Percentiles rank a stretch among this genome's conserved stretches.
phyloP scores from a whole-genome alignment of 2,113 vertebrate species.

The Bubo bubo region DNA sequence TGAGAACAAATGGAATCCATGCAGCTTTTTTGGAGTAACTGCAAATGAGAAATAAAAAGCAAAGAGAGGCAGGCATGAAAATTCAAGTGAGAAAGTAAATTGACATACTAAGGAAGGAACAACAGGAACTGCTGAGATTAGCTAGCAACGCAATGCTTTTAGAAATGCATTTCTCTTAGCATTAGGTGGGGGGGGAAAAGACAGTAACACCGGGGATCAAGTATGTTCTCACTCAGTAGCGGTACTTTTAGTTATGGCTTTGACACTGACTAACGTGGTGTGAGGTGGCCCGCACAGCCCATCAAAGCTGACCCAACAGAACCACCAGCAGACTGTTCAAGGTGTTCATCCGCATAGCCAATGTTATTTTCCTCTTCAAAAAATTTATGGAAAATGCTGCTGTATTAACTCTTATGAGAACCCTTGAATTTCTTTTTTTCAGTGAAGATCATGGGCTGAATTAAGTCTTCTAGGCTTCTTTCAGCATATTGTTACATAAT shows the following conservation, averaged over 20 bases:
- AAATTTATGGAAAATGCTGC: not conserved
- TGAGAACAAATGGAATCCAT: not conserved
- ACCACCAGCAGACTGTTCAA: not conserved
- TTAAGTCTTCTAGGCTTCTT: not conserved
- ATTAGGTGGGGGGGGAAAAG: fast-evolving
- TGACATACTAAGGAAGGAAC: not conserved
- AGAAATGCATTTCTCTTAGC: not conserved
- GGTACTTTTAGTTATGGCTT: not conserved
- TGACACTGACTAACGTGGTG: too few species aligned
- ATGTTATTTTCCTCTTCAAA: not conserved
- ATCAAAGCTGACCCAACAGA: not conserved
- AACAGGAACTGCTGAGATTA: not conserved
- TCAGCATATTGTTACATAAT: not conserved
- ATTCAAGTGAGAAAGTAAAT: not conserved
- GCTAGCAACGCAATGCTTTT: not conserved
- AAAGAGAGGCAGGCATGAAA: not conserved
- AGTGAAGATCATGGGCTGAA: not conserved
- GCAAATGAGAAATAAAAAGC: not conserved
- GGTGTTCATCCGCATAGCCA: not conserved
- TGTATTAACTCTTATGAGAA: not conserved
- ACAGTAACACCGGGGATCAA: not conserved
- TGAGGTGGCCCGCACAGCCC: not conserved
- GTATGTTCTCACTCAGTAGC: not conserved
- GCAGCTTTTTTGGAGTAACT: not conserved
- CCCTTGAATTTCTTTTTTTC: not conserved